Evolutionary conservation across 1,140 invertebrate species (phyloP).

Genomic region (Drosophila ambigua): DNA sequence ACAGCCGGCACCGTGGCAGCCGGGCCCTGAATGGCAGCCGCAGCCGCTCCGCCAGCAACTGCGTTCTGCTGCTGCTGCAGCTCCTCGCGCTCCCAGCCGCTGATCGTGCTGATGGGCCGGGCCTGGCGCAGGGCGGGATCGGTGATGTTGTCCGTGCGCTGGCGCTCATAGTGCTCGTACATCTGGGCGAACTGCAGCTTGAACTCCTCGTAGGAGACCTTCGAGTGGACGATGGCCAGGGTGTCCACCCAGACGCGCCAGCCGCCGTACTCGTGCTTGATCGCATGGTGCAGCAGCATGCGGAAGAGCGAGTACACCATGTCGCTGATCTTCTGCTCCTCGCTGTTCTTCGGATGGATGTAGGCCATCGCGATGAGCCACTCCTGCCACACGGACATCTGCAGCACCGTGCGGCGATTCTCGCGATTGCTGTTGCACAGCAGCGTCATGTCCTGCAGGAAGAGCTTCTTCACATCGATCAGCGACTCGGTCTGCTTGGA

Average conservation of each 20-base stretch:
- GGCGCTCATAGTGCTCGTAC: slow-evolving; percentile 98
- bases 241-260: slow-evolving; percentile 99
- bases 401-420: slow-evolving; percentile 97
- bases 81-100: slow-evolving; percentile 93
- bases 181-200: slow-evolving; percentile 97
- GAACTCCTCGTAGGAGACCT: slow-evolving; percentile 99
- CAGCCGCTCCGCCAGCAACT: slow-evolving; percentile 52
- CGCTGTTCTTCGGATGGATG: slow-evolving; percentile 97
- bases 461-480: slow-evolving; percentile 97
- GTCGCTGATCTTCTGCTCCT: slow-evolving; percentile 98
- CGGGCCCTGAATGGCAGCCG: slow-evolving; percentile 18
- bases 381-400: slow-evolving; percentile 99
- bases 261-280: slow-evolving; percentile 99
- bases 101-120: slow-evolving; percentile 97
- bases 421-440: slow-evolving; percentile 98
- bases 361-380: slow-evolving; percentile 99
- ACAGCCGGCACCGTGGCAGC: slow-evolving; percentile 36
- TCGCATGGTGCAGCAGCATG: slow-evolving; percentile 99
- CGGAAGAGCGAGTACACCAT: slow-evolving; percentile 99
- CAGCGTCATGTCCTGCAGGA: slow-evolving; percentile 98
- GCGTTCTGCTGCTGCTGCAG: slow-evolving; percentile 83
- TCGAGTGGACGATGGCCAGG: slow-evolving; percentile 99
- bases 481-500: slow-evolving; percentile 96
- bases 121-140: slow-evolving; percentile 96
- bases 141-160: slow-evolving; percentile 96